Evolutionary conservation across 2,113 vertebrate genomes (phyloP).

Genomic region (Myanophis thanlyinensis): DNA sequence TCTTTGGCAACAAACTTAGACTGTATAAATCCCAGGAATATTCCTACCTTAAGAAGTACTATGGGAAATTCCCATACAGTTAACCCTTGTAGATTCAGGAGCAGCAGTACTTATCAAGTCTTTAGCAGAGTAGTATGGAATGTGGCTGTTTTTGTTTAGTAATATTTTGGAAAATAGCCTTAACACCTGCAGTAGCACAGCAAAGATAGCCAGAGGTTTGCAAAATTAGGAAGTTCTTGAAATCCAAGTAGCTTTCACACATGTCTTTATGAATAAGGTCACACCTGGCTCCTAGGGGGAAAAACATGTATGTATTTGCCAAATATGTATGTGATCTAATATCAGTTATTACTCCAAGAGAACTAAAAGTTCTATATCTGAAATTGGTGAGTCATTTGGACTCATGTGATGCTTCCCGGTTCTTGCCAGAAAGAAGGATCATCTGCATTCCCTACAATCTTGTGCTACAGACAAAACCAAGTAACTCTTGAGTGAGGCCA

Average conservation of each 20-base stretch:
- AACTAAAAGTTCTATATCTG: no score
- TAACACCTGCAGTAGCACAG: constrained; percentile 12
- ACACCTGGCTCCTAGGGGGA: constrained; percentile 33
- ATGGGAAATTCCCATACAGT: neutral
- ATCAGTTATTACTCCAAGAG: neutral
- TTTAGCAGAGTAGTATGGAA: neutral
- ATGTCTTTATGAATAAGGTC: neutral
- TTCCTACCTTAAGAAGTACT: neutral
- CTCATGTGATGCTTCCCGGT: neutral
- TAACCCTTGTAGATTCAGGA: neutral
- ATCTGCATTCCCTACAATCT: neutral
- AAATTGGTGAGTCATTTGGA: neutral
- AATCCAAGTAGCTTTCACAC: constrained; percentile 22
- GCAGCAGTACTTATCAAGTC: neutral
- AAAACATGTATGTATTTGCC: neutral
- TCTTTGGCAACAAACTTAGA: neutral
- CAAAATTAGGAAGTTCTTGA: constrained; percentile 25
- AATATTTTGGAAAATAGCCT: constrained; percentile 17
- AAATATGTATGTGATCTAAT: neutral
- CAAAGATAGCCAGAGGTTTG: neutral
- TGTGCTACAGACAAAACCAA: neutral
- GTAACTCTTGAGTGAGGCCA: neutral
- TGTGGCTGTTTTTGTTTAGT: neutral
- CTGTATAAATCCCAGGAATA: neutral
- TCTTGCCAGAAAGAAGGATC: neutral